Conservation (phyloP, 2,888 invertebrate species). For the Chorisops tibialis region DNA sequence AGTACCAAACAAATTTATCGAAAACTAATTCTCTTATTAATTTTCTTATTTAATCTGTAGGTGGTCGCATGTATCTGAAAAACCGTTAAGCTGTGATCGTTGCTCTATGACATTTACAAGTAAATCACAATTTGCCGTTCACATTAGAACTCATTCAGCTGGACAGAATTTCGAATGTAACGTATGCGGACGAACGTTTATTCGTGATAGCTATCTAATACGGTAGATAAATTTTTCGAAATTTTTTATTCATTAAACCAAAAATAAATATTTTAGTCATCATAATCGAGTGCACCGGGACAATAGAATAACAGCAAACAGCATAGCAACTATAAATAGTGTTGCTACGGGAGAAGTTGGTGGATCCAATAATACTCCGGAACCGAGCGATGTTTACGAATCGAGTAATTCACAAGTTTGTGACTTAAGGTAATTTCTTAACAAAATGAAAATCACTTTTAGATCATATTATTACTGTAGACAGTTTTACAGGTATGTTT, state of each 20-base stretch:
- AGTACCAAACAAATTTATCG: no score
- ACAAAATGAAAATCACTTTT: neutral
- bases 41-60: slow-evolving; percentile 44
- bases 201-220: slow-evolving; percentile 74
- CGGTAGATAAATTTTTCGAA: slow-evolving; percentile 49
- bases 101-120: slow-evolving; percentile 72
- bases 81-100: slow-evolving; percentile 68
- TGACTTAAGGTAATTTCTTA: slow-evolving; percentile 37
- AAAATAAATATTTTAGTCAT: slow-evolving; percentile 53
- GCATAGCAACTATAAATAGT: slow-evolving; percentile 55
- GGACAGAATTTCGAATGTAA: slow-evolving; percentile 70
- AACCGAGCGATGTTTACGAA: slow-evolving; percentile 38
- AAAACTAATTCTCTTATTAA: neutral
- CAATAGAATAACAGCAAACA: slow-evolving; percentile 58
- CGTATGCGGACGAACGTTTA: slow-evolving; percentile 71
- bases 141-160: slow-evolving; percentile 70
- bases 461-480: neutral
- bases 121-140: slow-evolving; percentile 71
- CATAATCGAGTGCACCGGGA: slow-evolving; percentile 72
- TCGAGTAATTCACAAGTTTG: slow-evolving; percentile 40
- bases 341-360: slow-evolving; percentile 48
- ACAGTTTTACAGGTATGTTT: slow-evolving; percentile 37
- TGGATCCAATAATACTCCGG: slow-evolving; percentile 36
- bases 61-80: slow-evolving; percentile 76
- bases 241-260: no score